A percentile compares a stretch with the other conserved stretches of the same genome.
Evolutionary conservation across 2,888 invertebrate genomes (phyloP).

Genomic region (Barypeithes pellucidus): DNA sequence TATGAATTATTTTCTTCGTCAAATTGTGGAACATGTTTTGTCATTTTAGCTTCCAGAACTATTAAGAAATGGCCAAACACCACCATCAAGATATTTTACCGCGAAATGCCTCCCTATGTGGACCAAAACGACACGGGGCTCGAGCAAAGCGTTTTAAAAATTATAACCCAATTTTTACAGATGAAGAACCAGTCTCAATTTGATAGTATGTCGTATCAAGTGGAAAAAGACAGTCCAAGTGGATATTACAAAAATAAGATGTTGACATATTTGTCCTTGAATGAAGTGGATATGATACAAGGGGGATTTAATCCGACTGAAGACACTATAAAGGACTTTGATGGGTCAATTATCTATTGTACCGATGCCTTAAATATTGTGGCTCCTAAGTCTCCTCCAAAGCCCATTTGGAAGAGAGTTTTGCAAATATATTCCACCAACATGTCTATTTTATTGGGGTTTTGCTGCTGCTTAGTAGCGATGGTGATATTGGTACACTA

Average conservation of each 20-base stretch:
- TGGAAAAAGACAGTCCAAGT: not conserved
- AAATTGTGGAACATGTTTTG: no score
- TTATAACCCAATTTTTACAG: slow-evolving; percentile 1
- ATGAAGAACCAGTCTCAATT: slow-evolving; percentile 8
- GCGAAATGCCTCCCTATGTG: slow-evolving; percentile 25
- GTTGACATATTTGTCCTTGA: not conserved
- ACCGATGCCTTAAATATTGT: slow-evolving; percentile 17
- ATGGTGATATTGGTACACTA: not conserved
- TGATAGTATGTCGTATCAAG: not conserved
- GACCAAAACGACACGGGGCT: not conserved
- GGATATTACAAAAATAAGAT: slow-evolving; percentile 21
- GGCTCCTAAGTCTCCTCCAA: not conserved
- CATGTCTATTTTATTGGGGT: not conserved
- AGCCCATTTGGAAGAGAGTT: slow-evolving; percentile 13
- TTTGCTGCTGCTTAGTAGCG: not conserved
- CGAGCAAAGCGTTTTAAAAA: slow-evolving; percentile 26
- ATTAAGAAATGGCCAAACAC: slow-evolving; percentile 26
- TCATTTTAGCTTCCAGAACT: not conserved
- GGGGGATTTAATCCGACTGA: slow-evolving; percentile 23
- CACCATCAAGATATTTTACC: slow-evolving; percentile 26
- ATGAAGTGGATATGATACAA: slow-evolving; percentile 9
- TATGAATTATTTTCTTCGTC: no score
- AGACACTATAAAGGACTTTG: slow-evolving; percentile 23
- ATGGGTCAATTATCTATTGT: slow-evolving; percentile 17
- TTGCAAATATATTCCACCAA: not conserved